Evolutionary conservation across 2,797 vertebrate species (phyloP).

Genomic region (Eupleurogrammus muticus): DNA sequence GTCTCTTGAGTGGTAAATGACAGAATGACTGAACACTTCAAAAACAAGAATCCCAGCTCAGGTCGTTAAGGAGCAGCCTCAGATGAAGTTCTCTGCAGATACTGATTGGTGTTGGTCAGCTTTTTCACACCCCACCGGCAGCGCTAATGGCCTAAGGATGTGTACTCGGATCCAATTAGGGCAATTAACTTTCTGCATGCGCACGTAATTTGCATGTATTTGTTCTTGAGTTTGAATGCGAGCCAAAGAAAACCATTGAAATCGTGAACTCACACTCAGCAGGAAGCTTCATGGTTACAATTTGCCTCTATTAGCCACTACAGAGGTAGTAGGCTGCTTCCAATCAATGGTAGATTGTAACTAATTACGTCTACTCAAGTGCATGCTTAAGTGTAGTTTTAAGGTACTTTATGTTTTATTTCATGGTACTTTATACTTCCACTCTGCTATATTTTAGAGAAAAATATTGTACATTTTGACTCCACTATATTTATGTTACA

Average conservation of each 20-base stretch:
- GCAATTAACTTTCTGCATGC: slow-evolving; percentile 23
- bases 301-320: background rate
- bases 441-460: no score
- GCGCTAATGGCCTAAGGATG: slow-evolving; percentile 35
- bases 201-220: slow-evolving; percentile 32
- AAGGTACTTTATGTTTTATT: no score
- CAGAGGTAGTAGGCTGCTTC: no score
- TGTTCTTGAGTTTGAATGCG: slow-evolving; percentile 21
- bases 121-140: slow-evolving; percentile 26
- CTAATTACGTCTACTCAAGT: no score
- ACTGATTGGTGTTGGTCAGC: slow-evolving; percentile 29
- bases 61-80: slow-evolving; percentile 4
- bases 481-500: no score
- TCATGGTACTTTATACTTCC: no score
- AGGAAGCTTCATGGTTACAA: slow-evolving; percentile 5
- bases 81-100: slow-evolving; percentile 33
- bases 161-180: slow-evolving; percentile 20
- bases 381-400: no score
- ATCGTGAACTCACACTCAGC: background rate
- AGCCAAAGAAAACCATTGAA: slow-evolving; percentile 3
- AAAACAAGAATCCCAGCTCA: slow-evolving; percentile 18
- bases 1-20: slow-evolving; percentile 28
- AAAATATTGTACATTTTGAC: no score
- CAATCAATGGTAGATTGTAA: no score
- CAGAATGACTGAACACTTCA: slow-evolving; percentile 21